Base-by-base conservation (phyloP, 2,888 invertebrate species). In the Pheosia tremula region DNA sequence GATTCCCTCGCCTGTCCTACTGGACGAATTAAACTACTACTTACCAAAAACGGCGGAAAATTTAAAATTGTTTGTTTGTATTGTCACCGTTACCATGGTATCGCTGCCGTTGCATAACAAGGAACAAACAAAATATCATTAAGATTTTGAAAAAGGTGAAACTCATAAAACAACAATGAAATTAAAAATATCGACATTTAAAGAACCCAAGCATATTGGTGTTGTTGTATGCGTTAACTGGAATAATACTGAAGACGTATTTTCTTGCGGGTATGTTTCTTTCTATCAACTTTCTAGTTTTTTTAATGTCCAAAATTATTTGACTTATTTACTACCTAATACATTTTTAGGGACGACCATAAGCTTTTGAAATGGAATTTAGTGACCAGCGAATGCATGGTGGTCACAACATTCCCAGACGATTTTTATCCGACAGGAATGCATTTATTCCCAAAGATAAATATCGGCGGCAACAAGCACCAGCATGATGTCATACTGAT, bases 241-340 rank as follows among this genome's bases (percentile, higher is more conserved):
- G 99, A 97, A 97, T 85, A 97, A 96, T 75, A 96, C 97, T 41
- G 99, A 99, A 87, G 99, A 99, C 88, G 96, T 98, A 57, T 98
- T 97, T 90, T 98, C 98, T 38, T 97, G 97, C 78, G 97, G 97
- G 98, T 97, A 87, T 88, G 89, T 83, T 4, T 24, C 24, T 24
- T 24, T 24, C 24, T 24, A 24, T 24, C 24, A 24, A 24, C 24
- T 24, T 24, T 24, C 24, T 39, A 39, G 7, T 39, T 39, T 39
- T 39, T 39, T 39, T 39, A 39, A 39, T 24, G 24, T 24, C 24
- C 24, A 24, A 24, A 24, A 24, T 24, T 24, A 24, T 24, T 24
- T 24, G 24, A 24, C 24, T 24, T 24, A 24, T 24, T 24, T 24
- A 24, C 24, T n/a, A n/a, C n/a, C n/a, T 24, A 41, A n/a, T 49